phyloP scores from a whole-genome alignment of 2,797 vertebrate genomes.

The Oryzias sinensis region DNA sequence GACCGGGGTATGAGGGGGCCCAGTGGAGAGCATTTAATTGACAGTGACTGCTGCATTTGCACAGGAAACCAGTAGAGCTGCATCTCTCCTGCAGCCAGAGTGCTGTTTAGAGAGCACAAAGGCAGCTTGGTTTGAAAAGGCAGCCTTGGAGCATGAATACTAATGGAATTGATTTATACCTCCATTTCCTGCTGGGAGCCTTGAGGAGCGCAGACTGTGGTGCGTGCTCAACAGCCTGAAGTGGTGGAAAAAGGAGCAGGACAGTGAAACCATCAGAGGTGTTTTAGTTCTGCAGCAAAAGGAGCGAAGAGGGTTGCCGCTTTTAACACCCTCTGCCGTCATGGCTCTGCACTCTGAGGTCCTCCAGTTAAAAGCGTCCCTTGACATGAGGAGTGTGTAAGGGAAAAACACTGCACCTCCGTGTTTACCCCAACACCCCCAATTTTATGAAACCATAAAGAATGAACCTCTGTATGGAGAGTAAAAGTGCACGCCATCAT shows the following conservation, averaged over 20 bases:
- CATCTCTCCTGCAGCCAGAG: constrained; percentile 58
- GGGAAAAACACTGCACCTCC: too few relatives aligned
- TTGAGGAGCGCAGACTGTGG: constrained; percentile 37
- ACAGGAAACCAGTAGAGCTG: constrained; percentile 56
- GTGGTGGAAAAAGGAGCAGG: constrained; percentile 27
- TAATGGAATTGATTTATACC: constrained; percentile 74
- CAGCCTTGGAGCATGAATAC: constrained; percentile 63
- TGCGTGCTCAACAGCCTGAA: constrained; percentile 41
- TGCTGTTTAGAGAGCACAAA: constrained; percentile 58
- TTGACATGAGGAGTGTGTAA: too few relatives aligned
- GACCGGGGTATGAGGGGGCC: constrained; percentile 15
- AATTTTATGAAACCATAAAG: too few relatives aligned
- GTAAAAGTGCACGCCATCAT: too few relatives aligned
- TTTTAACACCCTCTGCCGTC: not conserved
- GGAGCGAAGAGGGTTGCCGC: constrained; percentile 1
- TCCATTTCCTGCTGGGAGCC: constrained; percentile 57
- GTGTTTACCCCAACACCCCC: too few relatives aligned
- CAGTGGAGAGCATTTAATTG: constrained; percentile 64
- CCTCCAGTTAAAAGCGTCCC: too few relatives aligned
- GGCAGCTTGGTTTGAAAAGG: constrained; percentile 58
- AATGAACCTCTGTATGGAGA: too few relatives aligned
- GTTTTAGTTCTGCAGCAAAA: constrained; percentile 14
- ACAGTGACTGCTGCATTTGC: constrained; percentile 64
- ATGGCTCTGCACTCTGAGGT: too few relatives aligned
- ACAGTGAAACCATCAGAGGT: constrained; percentile 11